Base-by-base conservation (phyloP, 2,888 invertebrate genomes). In the Coelopa pilipes region DNA sequence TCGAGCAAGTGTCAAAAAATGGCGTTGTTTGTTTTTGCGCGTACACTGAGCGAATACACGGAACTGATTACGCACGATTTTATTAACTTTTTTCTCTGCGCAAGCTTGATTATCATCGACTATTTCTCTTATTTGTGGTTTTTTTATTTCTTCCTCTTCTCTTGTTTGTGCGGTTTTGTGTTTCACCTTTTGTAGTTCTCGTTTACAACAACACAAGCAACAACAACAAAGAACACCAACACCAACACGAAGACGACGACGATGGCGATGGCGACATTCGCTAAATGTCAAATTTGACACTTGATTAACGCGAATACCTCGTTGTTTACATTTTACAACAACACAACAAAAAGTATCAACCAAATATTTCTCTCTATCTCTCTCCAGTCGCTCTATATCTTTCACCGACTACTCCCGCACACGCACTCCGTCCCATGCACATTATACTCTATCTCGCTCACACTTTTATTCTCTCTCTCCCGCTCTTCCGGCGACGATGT, bases 21-120 rank as follows among this genome's bases (percentile, higher is more conserved):
- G 45, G 69, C 69, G 69, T 57, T 69, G 69, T 69, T 47, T 66
- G 21, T 69, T 46, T 57, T 68, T 12, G 50, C 19, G n/a, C 34
- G 34, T 69, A 69, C 69, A 69, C 69, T 57, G n/a, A 69, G 59
- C 34, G 47, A 57, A 53, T 12, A 34, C 7, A 2, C 34, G 34
- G 7, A 34, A 4, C 7, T 34, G 7, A 34, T 34, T 34, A 34
- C 7, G 34, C 34, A 34, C 34, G 34, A 4, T 34, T 34, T 34
- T 34, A 34, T 34, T 34, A 7, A 4, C 19, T 10, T 53, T 21
- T 66, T 50, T 66, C 10, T 65, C 17, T 47, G 1, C 12, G 21
- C n/a, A n/a, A n/a, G 34, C 34, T 34, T 34, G 4, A 34, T 34
- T 34, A n/a, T n/a, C n/a, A n/a, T n/a, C n/a, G n/a, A n/a, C n/a